Evolutionary conservation across 1,140 invertebrate genomes (phyloP).

Genomic region (Drosophila kurseongensis): DNA sequence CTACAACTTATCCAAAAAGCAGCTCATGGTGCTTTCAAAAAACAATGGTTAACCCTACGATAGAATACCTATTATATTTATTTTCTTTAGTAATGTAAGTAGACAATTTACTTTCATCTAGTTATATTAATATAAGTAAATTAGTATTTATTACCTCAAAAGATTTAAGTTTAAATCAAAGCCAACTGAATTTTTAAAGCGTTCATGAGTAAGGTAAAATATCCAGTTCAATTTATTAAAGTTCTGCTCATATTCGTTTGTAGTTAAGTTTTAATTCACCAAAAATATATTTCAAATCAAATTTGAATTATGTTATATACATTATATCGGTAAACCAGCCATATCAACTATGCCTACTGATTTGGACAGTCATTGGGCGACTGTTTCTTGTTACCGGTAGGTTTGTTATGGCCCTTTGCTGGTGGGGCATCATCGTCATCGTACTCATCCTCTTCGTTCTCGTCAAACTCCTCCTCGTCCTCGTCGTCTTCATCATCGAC

Average conservation of each 20-base stretch:
- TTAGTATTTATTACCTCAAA: neutral
- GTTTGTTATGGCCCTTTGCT: slow-evolving; percentile 56
- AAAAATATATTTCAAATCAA: slow-evolving; percentile 78
- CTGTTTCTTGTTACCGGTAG: slow-evolving; percentile 68
- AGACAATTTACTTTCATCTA: neutral
- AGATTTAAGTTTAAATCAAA: neutral
- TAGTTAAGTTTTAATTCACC: slow-evolving; percentile 66
- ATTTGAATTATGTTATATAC: slow-evolving; percentile 73
- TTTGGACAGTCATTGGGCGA: slow-evolving; percentile 80
- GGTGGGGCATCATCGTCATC: slow-evolving; percentile 79
- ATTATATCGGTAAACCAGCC: slow-evolving; percentile 46
- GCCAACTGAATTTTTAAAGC: neutral
- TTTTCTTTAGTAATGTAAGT: neutral
- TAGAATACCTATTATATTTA: too few species aligned
- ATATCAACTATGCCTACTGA: slow-evolving; percentile 57
- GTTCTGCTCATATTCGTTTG: slow-evolving; percentile 39
- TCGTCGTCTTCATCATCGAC: slow-evolving; percentile 92
- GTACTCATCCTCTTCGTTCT: slow-evolving; percentile 84
- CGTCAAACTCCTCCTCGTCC: slow-evolving; percentile 84
- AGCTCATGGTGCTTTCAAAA: slow-evolving; percentile 41
- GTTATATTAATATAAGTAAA: neutral
- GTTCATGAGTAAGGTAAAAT: slow-evolving; percentile 9
- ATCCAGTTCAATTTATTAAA: slow-evolving; percentile 38
- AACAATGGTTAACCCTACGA: slow-evolving; percentile 1
- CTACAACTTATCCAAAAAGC: slow-evolving; percentile 75